Evolutionary conservation across 2,797 vertebrate genomes (phyloP), one percentile per base, ranked within the genome.

Genomic region (Thamnophis elegans): DNA sequence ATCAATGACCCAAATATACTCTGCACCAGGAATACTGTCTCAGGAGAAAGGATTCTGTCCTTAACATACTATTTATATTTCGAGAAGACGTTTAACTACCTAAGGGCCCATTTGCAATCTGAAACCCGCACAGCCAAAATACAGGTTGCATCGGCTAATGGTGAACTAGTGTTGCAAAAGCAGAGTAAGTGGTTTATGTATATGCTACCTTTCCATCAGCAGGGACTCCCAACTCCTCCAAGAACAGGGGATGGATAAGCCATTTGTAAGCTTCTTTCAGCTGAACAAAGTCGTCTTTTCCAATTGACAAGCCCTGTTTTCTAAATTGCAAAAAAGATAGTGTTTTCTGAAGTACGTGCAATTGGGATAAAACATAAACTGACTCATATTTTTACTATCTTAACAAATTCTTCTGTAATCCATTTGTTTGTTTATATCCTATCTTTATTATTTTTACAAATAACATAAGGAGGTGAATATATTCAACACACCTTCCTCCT

Each of bases 251-350:
- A 89, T 98, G 97, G 94, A 97, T 97, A 95, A 98, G 97, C 99
- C 99, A 99, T 93, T 99, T 99, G 96, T 98, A 99, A 85, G 98
- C 99, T 95, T 99, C 99, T 96, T 99, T 99, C 95, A 99, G 98
- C 96, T 98, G 98, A 94, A 99, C 93, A 86, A 98, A 95, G 92
- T 99, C 98, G 62, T 98, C 98, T 95, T 98, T 99, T 92, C 97
- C 97, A 88, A 98, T 96, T 10, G 97, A 97, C 94, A 98, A 92
- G 87, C 93, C 97, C 94, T 96, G 96, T 93, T 98, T 98, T 96
- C 98, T 98, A 96, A 96, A 97, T 94, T 96, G 97, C 47, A 94
- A 91, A 94, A 92, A 94, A 91, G 89, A 82, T 14, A 32, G 73
- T 42, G 18, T 47, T 82, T 82, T 36, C 32, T 82, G 20, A 82